Percentiles rank a stretch among this genome's conserved stretches.
Evolutionary conservation across 53 echinoderm and acorn worm genomes (phyloP).

Genomic region (Holothuria scabra): DNA sequence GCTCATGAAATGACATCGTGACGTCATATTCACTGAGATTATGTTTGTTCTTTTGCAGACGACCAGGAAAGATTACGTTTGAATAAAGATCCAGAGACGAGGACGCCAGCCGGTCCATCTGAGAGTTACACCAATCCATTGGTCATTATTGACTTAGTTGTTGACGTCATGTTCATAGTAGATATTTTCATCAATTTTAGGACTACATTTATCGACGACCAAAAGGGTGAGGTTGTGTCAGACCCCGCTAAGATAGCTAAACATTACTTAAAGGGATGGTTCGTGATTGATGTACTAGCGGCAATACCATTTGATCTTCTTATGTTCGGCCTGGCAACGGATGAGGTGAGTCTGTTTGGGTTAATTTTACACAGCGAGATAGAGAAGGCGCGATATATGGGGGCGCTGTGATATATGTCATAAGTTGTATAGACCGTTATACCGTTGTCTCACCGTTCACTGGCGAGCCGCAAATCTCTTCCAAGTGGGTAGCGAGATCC

Average conservation of each 20-base stretch:
- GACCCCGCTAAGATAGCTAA: conserved; percentile 93
- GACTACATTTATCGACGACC: conserved; percentile 92
- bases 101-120: conserved; percentile 72
- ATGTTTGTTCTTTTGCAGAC: neutral
- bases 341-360: conserved; percentile 71
- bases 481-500: too few relatives aligned
- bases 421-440: too few relatives aligned
- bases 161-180: conserved; percentile 98
- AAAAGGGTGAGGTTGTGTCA: conserved; percentile 92
- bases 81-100: conserved; percentile 93
- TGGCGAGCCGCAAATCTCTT: too few relatives aligned
- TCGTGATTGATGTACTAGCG: conserved; percentile 90
- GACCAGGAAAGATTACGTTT: conserved; percentile 56
- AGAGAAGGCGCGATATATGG: too few relatives aligned
- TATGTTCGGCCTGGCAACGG: conserved; percentile 81
- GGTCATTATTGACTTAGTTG: conserved; percentile 89
- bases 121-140: conserved; percentile 88
- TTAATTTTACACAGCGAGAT: too few relatives aligned
- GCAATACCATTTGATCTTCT: conserved; percentile 97
- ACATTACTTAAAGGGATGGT: conserved; percentile 98
- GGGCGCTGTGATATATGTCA: too few relatives aligned
- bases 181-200: conserved; percentile 98
- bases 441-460: too few relatives aligned
- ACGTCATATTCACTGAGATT: neutral
- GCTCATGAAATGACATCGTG: neutral